Percentiles rank a stretch among this genome's conserved stretches.
Evolutionary conservation across 2,113 vertebrate species (phyloP).

Genomic region (pig (Sus scrofa)): T2T-Sscrofa CM000816.6:31075001-31075500

Average conservation of each 20-base stretch:
- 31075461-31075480: neutral
- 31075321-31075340: neutral
- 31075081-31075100: neutral
- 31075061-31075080: neutral
- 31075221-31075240: neutral
- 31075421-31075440: conserved; percentile 27
- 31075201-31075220: neutral
- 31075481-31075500: neutral
- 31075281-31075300: neutral
- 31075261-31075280: neutral
- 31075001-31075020: neutral
- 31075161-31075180: neutral
- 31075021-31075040: neutral
- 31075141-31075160: neutral
- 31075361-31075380: conserved; percentile 9
- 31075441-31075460: neutral
- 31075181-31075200: conserved; percentile 15
- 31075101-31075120: neutral
- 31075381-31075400: neutral
- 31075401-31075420: neutral
- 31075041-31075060: neutral
- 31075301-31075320: neutral
- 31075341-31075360: neutral
- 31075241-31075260: neutral
- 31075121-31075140: neutral